Evolutionary conservation across 2,888 invertebrate genomes (phyloP).

Genomic region (Octodonta nipae): DNA sequence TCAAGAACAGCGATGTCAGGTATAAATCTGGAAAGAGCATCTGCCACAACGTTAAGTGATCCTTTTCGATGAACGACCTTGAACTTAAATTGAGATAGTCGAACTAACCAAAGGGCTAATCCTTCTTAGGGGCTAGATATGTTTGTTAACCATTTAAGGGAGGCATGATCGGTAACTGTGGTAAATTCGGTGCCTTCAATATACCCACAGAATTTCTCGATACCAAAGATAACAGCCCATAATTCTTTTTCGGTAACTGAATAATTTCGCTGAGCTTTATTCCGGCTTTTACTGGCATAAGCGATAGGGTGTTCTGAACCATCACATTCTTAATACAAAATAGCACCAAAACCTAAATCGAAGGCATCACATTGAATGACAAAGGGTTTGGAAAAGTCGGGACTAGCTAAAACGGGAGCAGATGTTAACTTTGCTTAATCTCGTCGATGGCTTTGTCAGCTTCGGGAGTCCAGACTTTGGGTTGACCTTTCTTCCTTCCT

Average conservation of each 20-base stretch:
- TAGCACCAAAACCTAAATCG: not conserved
- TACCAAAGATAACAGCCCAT: too few species aligned
- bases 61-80: not conserved
- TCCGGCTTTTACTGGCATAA: not conserved
- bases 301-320: not conserved
- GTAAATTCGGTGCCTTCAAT: not conserved
- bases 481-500: too few species aligned
- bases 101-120: not conserved
- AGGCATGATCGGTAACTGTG: not conserved
- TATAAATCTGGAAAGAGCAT: not conserved
- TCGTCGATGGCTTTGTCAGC: too few species aligned
- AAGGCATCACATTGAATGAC: too few species aligned
- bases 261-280: too few species aligned
- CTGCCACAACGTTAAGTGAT: not conserved
- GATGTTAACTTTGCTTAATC: too few species aligned
- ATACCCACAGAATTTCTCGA: not conserved
- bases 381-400: not conserved
- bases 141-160: not conserved
- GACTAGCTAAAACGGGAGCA: too few species aligned
- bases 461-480: too few species aligned
- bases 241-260: not conserved
- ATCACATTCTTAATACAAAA: not conserved
- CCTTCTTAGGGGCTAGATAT: not conserved
- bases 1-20: not conserved
- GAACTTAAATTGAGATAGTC: not conserved